Percentiles rank a stretch among this genome's conserved stretches.
Conservation (phyloP, 2,797 vertebrate species). For the Carduelis carduelis region DNA sequence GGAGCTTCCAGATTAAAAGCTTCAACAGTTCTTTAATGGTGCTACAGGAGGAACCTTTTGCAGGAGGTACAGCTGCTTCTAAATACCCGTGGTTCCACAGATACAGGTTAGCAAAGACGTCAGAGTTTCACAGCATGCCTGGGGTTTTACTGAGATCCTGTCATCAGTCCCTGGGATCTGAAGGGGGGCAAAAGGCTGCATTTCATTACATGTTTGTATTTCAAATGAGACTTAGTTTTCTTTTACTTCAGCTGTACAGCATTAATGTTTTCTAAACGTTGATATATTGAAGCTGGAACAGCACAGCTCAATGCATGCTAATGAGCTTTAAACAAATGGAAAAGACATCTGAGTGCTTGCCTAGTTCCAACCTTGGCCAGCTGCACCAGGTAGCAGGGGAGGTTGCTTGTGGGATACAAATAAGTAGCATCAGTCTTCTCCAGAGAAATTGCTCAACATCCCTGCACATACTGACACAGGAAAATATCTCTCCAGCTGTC, state of each 20-base stretch:
- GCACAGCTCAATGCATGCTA: not conserved
- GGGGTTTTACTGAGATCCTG: not conserved
- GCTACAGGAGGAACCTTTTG: not conserved
- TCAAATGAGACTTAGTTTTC: not conserved
- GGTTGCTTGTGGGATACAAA: not conserved
- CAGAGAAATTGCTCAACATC: not conserved
- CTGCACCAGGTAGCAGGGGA: not conserved
- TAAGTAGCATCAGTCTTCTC: not conserved
- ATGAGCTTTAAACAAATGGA: not conserved
- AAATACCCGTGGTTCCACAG: not conserved
- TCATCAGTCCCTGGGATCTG: not conserved
- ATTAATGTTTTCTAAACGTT: not conserved
- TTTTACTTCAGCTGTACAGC: not conserved
- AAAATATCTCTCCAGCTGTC: not conserved
- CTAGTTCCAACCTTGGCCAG: not conserved
- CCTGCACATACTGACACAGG: not conserved
- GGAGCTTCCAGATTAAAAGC: not conserved
- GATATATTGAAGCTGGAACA: not conserved
- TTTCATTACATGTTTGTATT: not conserved
- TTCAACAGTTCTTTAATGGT: not conserved
- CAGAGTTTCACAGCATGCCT: not conserved
- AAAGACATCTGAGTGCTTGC: not conserved
- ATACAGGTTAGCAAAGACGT: not conserved
- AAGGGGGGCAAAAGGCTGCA: accelerated
- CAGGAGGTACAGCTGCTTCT: not conserved